Evolutionary conservation across 2,888 invertebrate genomes (phyloP).

Genomic region (Latrodectus hesperus): DNA sequence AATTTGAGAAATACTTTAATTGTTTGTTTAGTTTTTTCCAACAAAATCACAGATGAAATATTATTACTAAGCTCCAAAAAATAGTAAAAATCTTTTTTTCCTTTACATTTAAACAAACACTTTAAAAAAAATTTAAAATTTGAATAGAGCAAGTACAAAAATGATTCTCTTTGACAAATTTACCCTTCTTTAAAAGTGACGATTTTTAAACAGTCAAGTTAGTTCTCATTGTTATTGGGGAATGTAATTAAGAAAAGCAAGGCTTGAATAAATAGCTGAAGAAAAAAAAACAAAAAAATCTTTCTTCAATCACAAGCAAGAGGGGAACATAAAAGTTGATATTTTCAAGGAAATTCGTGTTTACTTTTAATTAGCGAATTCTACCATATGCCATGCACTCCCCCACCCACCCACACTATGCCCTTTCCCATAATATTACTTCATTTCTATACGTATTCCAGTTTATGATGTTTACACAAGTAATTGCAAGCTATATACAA

Average conservation of each 20-base stretch:
- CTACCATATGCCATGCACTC: constrained; percentile 9
- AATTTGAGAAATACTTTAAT: too few relatives aligned
- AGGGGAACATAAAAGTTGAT: constrained; percentile 53
- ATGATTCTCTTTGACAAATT: constrained; percentile 2
- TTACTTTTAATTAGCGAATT: constrained; percentile 67
- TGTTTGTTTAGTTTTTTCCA: too few relatives aligned
- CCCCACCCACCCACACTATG: neutral
- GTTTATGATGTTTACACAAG: constrained; percentile 68
- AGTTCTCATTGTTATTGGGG: constrained; percentile 37
- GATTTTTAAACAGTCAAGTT: constrained; percentile 43
- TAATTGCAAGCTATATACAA: constrained; percentile 67
- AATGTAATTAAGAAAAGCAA: constrained; percentile 65
- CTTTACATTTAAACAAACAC: too few relatives aligned
- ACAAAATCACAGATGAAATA: too few relatives aligned
- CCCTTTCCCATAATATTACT: constrained; percentile 39
- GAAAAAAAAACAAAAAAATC: constrained; percentile 1
- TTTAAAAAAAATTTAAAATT: neutral
- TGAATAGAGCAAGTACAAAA: neutral
- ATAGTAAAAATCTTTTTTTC: too few relatives aligned
- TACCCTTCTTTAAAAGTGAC: constrained; percentile 47
- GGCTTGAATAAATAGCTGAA: constrained; percentile 49
- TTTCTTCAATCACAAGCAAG: neutral
- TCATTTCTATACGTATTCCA: constrained; percentile 55
- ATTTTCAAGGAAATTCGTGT: constrained; percentile 55
- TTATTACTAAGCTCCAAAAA: too few relatives aligned